Percentiles rank a stretch among this genome's conserved stretches.
Evolutionary conservation across 2,113 vertebrate species (phyloP).

Genomic region (Nesospiza acunhae): DNA sequence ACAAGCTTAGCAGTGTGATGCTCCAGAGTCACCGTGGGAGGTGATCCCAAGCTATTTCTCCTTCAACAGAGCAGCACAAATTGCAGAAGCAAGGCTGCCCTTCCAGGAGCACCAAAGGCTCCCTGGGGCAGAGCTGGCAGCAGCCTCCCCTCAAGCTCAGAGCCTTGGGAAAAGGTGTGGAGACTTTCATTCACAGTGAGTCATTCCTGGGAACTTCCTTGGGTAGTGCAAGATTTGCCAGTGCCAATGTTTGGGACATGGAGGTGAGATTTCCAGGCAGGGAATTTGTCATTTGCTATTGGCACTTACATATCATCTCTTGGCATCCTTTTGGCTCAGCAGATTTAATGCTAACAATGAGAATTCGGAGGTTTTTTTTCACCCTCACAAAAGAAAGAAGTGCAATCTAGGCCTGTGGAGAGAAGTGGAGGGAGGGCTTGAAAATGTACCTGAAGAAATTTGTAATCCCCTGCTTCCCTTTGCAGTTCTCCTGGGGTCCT

Average conservation of each 20-base stretch:
- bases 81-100: neutral
- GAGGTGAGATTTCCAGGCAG: neutral
- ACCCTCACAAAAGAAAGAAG: neutral
- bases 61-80: neutral
- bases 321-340: neutral
- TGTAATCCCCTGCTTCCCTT: neutral
- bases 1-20: neutral
- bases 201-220: neutral
- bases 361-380: neutral
- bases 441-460: neutral
- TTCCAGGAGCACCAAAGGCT: neutral
- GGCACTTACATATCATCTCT: neutral
- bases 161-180: accelerated
- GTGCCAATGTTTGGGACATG: neutral
- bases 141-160: neutral
- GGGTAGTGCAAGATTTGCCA: neutral
- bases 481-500: neutral
- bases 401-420: neutral
- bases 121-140: neutral
- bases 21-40: neutral
- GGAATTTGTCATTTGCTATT: neutral
- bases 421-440: neutral
- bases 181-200: neutral
- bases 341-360: neutral
- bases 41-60: neutral